A percentile compares a stretch with the other conserved stretches of the same genome.
phyloP scores from a whole-genome alignment of 2,888 invertebrate species.

The Papilio elwesi region DNA sequence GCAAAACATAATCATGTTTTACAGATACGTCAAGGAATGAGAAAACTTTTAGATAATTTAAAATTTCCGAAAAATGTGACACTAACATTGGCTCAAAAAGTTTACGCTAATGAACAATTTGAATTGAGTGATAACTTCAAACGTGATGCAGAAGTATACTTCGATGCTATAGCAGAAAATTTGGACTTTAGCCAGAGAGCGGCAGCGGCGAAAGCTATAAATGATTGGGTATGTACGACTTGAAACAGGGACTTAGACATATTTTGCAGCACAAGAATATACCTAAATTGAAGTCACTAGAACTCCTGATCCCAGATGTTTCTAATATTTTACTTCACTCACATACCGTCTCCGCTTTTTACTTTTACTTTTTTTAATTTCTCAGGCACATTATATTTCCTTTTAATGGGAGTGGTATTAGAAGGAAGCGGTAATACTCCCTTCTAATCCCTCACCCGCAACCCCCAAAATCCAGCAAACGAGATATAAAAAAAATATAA shows the following conservation, averaged over 20 bases:
- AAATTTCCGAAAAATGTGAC: constrained; percentile 44
- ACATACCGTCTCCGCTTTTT: too few species aligned
- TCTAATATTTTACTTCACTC: too few species aligned
- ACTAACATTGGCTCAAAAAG: constrained; percentile 44
- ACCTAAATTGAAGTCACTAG: too few species aligned
- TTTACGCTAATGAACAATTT: constrained; percentile 43
- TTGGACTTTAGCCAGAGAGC: constrained; percentile 45
- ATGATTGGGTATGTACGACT: constrained; percentile 46
- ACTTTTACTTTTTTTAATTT: too few species aligned
- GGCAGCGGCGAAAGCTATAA: constrained; percentile 45
- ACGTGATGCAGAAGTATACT: constrained; percentile 42
- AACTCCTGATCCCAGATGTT: too few species aligned
- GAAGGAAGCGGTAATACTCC: too few species aligned
- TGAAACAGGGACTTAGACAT: neutral
- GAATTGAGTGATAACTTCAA: constrained; percentile 43
- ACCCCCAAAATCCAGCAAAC: too few species aligned
- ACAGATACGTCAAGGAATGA: constrained; percentile 45
- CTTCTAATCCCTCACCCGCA: too few species aligned
- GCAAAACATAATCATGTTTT: constrained; percentile 8
- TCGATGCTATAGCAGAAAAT: constrained; percentile 47
- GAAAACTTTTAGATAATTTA: constrained; percentile 43
- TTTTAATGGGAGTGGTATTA: too few species aligned
- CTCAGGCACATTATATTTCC: too few species aligned
- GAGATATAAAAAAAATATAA: too few species aligned
- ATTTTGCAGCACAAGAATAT: neutral